Base-by-base conservation (phyloP, 1,140 invertebrate genomes). In the Sycobia sp. region DNA sequence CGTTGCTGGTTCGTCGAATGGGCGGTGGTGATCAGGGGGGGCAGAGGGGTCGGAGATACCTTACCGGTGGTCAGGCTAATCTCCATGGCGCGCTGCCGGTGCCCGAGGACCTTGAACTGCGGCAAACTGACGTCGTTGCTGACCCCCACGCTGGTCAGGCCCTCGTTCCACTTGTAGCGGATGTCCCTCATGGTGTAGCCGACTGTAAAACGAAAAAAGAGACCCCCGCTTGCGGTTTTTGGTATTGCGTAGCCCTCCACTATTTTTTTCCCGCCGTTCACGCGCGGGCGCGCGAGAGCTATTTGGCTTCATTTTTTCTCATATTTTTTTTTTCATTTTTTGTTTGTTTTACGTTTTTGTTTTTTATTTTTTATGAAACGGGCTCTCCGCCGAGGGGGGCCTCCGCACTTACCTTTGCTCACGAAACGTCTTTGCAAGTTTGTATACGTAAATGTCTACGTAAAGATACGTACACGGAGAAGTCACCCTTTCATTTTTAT, bases 101-200 rank as follows among this genome's bases (percentile, higher is more conserved):
- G 91, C 69, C 92, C 92, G 75, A 93, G 87, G 76, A 94, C 91
- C 86, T 95, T 94, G 88, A 96, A 96, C 84, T 96, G 94, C 74
- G 94, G 94, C 76, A 96, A 87, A 71, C 93, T 94, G 76, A 97
- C 93, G 82, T 95, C 93, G 82, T 89, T 90, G 78, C 92, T 92
- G 67, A 96, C 91, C 74, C 92, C 92, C 74, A 96, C 93, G 73
- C 93, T 94, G 83, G 91, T 90, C 76, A 91, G 90, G 66, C 93
- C 92, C 80, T 93, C 92, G 83, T 94, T 93, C 94, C 94, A 96
- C 83, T 93, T 94, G 88, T 96, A 95, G 73, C 91, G 89, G 84
- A 97, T 96, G 87, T 97, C 94, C 84, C 91, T 87, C 93, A 95
- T 96, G 79, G 94, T 95, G 88, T 96, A 96, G 85, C 94, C 94